Evolutionary conservation across 2,888 invertebrate species (phyloP).

Genomic region (Nomada ruficornis): DNA sequence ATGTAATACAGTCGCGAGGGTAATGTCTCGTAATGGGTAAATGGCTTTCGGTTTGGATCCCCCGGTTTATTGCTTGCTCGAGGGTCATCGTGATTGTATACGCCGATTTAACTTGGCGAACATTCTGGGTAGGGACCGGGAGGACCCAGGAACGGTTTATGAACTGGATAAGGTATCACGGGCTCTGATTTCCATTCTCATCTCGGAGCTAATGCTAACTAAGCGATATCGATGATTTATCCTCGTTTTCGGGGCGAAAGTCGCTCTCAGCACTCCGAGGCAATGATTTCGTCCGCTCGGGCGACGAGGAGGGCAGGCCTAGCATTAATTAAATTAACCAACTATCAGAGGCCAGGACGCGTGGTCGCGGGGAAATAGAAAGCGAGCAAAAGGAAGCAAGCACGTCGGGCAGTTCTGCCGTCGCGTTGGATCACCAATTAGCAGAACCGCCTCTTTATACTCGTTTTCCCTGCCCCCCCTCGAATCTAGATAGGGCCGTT

Average conservation of each 20-base stretch:
- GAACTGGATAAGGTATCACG: too few relatives aligned
- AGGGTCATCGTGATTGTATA: slow-evolving; percentile 9
- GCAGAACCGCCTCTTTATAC: slow-evolving; percentile 47
- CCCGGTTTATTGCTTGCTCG: slow-evolving; percentile 23
- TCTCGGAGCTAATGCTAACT: not conserved
- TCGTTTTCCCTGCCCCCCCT: slow-evolving; percentile 36
- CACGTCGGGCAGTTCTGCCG: slow-evolving; percentile 49
- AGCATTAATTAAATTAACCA: slow-evolving; percentile 57
- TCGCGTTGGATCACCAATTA: slow-evolving; percentile 72
- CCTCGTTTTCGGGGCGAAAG: not conserved
- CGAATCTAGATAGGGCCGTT: slow-evolving; percentile 68
- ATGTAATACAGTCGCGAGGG: not conserved
- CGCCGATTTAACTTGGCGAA: not conserved
- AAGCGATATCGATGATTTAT: not conserved
- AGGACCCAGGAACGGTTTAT: too few relatives aligned
- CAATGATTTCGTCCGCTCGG: slow-evolving; percentile 4
- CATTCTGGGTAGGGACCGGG: not conserved
- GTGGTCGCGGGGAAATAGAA: slow-evolving; percentile 33
- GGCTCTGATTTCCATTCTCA: too few relatives aligned
- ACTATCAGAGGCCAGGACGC: slow-evolving; percentile 31
- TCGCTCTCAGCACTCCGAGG: not conserved
- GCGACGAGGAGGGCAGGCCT: slow-evolving; percentile 11
- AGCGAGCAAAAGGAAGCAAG: slow-evolving; percentile 15
- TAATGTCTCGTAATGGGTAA: slow-evolving; percentile 3
- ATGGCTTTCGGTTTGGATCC: slow-evolving; percentile 6